Evolutionary conservation across 1,140 invertebrate species (phyloP), one percentile per base, ranked within the genome.

Genomic region (Dinoponera quadriceps): DNA sequence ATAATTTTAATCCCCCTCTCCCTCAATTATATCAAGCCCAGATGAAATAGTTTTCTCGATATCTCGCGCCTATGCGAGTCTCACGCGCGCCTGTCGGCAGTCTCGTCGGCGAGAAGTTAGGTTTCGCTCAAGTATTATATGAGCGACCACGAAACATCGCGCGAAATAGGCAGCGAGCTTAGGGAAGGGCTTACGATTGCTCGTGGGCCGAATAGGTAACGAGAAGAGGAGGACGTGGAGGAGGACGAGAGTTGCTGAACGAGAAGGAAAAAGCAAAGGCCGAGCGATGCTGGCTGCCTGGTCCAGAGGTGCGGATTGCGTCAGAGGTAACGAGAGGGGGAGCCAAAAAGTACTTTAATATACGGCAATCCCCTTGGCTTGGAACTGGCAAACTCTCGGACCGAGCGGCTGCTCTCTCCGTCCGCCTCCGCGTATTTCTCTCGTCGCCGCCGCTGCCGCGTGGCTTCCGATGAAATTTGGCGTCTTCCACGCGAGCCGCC

Each of bases 401-500:
- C 91, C 68, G 86, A 90, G 86, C 86, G 57, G 33, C 78, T 82
- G 38, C 81, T 85, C 55, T 49, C 33, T 38, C 38, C n/a, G 51
- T 33, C 44, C 78, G 72, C 69, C 66, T 55, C 85, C 57, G 69
- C 83, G 85, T 84, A 75, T 88, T 84, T 77, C 87, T 84, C 75
- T 86, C 82, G 85, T 88, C 77, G 73, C 38, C 38, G 38, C 38
- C 38, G 38, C 38, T 59, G 68, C 87, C 82, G 82, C 84, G 90
- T 82, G 91, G 92, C 90, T 93, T 92, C 91, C 89, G 87, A 92
- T 92, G 91, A 93, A 93, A 92, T 91, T 91, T 92, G 87, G 74
- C 88, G 82, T 93, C 92, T 93, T 93, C 85, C 84, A 73, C 85
- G 75, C 59, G 66, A 77, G 49, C 82, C 84, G 86, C 88, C 90